Percentiles rank a stretch among this genome's conserved stretches.
Evolutionary conservation across 2,888 invertebrate species (phyloP).

Genomic region (Melangyna quadrimaculata): DNA sequence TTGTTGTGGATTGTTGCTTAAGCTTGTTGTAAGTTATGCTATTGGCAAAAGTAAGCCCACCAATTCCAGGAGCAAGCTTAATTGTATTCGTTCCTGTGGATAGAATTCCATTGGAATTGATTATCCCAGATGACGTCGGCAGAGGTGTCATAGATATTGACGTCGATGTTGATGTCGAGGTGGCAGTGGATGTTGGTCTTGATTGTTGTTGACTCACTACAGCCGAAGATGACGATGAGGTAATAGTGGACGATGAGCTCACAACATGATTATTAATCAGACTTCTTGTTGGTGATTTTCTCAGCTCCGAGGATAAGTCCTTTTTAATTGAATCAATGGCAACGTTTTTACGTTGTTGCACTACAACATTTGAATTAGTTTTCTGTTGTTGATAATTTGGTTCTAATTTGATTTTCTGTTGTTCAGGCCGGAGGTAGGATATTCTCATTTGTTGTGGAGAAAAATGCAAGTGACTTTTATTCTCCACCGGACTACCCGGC

Average conservation of each 20-base stretch:
- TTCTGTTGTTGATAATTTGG: slow-evolving; percentile 75
- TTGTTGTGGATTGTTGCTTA: slow-evolving; percentile 76
- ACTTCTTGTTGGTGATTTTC: slow-evolving; percentile 78
- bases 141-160: slow-evolving; percentile 16
- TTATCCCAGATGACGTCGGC: slow-evolving; percentile 62
- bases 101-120: slow-evolving; percentile 64
- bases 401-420: slow-evolving; percentile 63
- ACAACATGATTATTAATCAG: slow-evolving; percentile 70
- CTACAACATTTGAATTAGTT: slow-evolving; percentile 74
- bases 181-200: slow-evolving; percentile 39
- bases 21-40: slow-evolving; percentile 80
- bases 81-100: slow-evolving; percentile 77
- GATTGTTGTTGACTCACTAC: slow-evolving; percentile 36
- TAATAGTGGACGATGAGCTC: slow-evolving; percentile 60
- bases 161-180: slow-evolving; percentile 36
- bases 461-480: slow-evolving; percentile 87
- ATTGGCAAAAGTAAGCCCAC: slow-evolving; percentile 80
- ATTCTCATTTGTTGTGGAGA: slow-evolving; percentile 87
- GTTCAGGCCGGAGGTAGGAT: slow-evolving; percentile 41
- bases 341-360: slow-evolving; percentile 77
- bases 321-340: slow-evolving; percentile 84
- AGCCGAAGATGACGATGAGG: slow-evolving; percentile 44
- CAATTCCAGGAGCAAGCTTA: slow-evolving; percentile 80
- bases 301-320: slow-evolving; percentile 83
- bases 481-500: slow-evolving; percentile 85